Conservation (phyloP, 2,888 invertebrate species). For the Heterodera filipjevi region DNA sequence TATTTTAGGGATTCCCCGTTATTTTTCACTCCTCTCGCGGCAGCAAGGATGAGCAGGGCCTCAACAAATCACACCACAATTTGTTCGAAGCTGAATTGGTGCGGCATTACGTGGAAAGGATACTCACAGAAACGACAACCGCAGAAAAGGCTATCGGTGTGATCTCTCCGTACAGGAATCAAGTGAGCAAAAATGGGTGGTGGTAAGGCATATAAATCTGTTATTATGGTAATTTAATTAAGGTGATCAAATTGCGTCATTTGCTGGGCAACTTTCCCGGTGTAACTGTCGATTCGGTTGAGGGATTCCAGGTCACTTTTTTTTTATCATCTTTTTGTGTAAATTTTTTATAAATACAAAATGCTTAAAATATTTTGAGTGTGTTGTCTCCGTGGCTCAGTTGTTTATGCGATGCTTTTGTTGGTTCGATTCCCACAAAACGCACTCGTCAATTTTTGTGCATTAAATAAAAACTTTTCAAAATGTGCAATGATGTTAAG, state of each 20-base stretch:
- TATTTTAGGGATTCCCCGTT: slow-evolving; percentile 38
- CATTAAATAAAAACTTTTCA: background rate
- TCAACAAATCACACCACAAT: slow-evolving; percentile 38
- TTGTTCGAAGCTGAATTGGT: slow-evolving; percentile 36
- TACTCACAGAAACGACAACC: slow-evolving; percentile 35
- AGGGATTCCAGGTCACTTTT: slow-evolving; percentile 37
- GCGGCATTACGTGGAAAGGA: slow-evolving; percentile 37
- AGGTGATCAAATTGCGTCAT: slow-evolving; percentile 29
- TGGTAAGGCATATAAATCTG: background rate
- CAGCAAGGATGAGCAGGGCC: slow-evolving; percentile 28
- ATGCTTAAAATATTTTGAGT: background rate
- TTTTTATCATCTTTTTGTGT: background rate
- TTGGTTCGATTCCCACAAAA: background rate
- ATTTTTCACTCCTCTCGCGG: slow-evolving; percentile 42
- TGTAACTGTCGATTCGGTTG: slow-evolving; percentile 48
- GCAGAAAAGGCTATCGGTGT: slow-evolving; percentile 41
- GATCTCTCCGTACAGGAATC: slow-evolving; percentile 44
- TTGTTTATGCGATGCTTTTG: background rate
- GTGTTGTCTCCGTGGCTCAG: background rate
- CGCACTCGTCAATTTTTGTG: background rate
- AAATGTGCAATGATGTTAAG: background rate
- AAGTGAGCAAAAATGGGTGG: too few species aligned
- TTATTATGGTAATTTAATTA: too few species aligned
- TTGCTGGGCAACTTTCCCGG: slow-evolving; percentile 12
- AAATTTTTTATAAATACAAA: background rate